These are phyloP conservation scores for Pseudocheirus occidentalis DNA, from an alignment of 2,797 vertebrate species.

Conservation along the genomic window DNA sequence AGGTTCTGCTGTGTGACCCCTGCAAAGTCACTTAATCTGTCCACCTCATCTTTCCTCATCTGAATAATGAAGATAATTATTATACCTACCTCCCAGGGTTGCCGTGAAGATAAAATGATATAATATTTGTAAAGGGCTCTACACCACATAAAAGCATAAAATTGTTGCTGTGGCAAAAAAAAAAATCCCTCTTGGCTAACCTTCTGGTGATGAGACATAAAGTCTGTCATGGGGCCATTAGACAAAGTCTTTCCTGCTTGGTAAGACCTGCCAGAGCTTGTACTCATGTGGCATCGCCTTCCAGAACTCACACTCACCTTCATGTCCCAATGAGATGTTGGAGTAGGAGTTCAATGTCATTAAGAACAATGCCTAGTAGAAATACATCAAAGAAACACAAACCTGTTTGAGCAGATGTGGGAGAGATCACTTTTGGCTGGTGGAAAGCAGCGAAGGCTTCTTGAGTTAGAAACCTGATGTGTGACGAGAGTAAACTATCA, in stretches of 20 bases:
- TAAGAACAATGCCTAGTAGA: neutral
- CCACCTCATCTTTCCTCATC: neutral
- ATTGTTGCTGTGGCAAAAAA: neutral
- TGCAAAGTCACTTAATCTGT: neutral
- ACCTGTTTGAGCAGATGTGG: neutral
- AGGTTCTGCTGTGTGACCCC: neutral
- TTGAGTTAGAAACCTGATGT: neutral
- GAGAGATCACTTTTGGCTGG: neutral
- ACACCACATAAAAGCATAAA: neutral
- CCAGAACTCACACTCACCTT: neutral
- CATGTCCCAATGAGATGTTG: neutral
- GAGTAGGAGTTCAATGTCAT: neutral
- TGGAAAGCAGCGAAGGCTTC: neutral
- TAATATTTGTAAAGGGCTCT: neutral
- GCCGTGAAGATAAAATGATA: neutral
- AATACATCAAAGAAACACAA: neutral
- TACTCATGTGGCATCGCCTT: neutral
- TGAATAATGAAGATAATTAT: neutral
- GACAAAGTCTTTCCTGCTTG: neutral
- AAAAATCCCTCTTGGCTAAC: neutral
- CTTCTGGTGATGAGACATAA: neutral
- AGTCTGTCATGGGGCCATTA: neutral
- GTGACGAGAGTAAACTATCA: neutral
- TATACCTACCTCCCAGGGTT: neutral
- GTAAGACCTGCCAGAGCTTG: neutral